phyloP scores from a whole-genome alignment of 2,113 vertebrate species.

The Etheostoma spectabile region DNA sequence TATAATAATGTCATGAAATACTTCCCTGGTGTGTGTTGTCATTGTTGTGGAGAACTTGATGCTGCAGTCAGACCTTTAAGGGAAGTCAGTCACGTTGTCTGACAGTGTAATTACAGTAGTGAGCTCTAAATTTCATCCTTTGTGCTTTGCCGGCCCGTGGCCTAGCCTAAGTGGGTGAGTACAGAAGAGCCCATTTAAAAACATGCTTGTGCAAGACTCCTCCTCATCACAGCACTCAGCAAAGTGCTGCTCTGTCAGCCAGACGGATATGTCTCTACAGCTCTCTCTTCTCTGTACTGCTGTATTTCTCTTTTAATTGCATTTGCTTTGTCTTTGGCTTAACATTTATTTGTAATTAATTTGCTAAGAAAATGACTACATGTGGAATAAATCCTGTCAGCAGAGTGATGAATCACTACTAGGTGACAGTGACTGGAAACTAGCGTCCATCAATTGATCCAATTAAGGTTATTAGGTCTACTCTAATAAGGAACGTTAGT shows the following conservation, averaged over 20 bases:
- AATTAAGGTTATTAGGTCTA: conserved; percentile 16
- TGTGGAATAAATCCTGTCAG: neutral
- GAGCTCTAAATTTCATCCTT: conserved; percentile 42
- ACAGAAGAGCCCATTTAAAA: conserved; percentile 73
- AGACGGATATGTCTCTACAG: conserved; percentile 30
- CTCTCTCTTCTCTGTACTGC: neutral
- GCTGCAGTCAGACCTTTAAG: conserved; percentile 25
- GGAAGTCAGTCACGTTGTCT: conserved; percentile 33
- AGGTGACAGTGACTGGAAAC: conserved; percentile 45
- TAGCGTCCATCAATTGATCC: conserved; percentile 9
- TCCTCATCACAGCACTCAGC: conserved; percentile 72
- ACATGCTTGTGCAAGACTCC: conserved; percentile 64
- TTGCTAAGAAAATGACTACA: neutral
- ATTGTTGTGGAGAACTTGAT: too few species aligned
- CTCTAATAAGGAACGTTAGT: conserved; percentile 15
- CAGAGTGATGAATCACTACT: neutral
- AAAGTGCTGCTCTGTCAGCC: conserved; percentile 63
- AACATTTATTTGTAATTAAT: neutral
- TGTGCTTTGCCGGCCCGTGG: conserved; percentile 54
- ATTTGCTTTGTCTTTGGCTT: neutral
- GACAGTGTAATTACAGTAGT: conserved; percentile 60
- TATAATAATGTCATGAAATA: neutral
- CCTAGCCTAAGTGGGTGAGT: conserved; percentile 58
- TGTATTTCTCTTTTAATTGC: neutral
- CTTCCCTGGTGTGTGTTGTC: neutral